Conservation (phyloP, 2,888 invertebrate genomes). For the Conus canariensis region DNA sequence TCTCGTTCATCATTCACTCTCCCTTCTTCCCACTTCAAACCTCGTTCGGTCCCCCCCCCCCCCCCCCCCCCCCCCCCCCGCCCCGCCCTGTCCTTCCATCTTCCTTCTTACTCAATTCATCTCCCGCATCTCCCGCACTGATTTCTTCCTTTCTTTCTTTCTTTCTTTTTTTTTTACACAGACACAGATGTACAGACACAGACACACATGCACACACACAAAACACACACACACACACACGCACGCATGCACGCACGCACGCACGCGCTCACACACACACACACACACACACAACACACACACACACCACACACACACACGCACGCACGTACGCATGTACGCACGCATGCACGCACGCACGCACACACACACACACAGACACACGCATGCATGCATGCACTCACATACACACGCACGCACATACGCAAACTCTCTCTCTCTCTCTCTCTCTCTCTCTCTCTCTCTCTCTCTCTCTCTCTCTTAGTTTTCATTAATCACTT, state of each 20-base stretch:
- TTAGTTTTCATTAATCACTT: too few species aligned
- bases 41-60: too few species aligned
- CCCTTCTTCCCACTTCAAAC: too few species aligned
- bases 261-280: background rate
- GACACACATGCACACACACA: background rate
- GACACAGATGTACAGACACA: too few species aligned
- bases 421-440: background rate
- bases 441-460: too few species aligned
- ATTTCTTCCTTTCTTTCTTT: too few species aligned
- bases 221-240: background rate
- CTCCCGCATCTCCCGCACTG: too few species aligned
- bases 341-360: background rate
- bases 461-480: too few species aligned
- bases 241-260: background rate
- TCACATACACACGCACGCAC: background rate
- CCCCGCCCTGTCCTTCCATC: too few species aligned
- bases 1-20: background rate
- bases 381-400: background rate
- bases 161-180: too few species aligned
- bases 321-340: background rate
- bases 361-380: background rate
- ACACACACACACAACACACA: background rate
- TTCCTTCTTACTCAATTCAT: too few species aligned
- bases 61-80: too few species aligned
- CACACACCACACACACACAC: background rate